phyloP scores from a whole-genome alignment of 2,797 vertebrate genomes.

The Euphonia xanthogaster region DNA sequence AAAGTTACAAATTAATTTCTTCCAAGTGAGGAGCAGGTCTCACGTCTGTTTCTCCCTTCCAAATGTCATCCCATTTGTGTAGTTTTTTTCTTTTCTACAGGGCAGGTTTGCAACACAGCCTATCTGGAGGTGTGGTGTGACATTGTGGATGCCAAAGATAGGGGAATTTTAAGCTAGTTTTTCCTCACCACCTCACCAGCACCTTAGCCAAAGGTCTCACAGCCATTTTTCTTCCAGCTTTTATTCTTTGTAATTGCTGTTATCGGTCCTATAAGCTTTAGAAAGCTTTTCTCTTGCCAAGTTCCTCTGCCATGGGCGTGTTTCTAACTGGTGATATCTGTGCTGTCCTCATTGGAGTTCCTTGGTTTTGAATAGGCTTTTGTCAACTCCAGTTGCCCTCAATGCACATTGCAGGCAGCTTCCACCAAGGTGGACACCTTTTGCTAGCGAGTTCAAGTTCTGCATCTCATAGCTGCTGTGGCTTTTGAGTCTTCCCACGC shows the following conservation, averaged over 20 bases:
- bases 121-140: neutral
- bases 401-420: neutral
- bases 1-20: neutral
- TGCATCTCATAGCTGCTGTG: neutral
- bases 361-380: neutral
- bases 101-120: neutral
- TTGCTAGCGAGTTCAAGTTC: neutral
- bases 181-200: neutral
- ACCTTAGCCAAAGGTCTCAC: neutral
- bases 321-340: neutral
- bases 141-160: neutral
- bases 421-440: neutral
- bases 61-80: neutral
- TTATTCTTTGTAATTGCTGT: neutral
- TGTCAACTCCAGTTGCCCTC: neutral
- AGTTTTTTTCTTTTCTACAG: neutral
- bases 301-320: neutral
- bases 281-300: neutral
- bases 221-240: neutral
- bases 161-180: neutral
- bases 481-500: neutral
- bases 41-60: neutral
- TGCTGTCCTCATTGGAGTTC: neutral
- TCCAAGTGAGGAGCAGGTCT: neutral
- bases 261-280: neutral